Evolutionary conservation across 2,888 invertebrate genomes (phyloP).

Genomic region (Nasonovia ribisnigri): DNA sequence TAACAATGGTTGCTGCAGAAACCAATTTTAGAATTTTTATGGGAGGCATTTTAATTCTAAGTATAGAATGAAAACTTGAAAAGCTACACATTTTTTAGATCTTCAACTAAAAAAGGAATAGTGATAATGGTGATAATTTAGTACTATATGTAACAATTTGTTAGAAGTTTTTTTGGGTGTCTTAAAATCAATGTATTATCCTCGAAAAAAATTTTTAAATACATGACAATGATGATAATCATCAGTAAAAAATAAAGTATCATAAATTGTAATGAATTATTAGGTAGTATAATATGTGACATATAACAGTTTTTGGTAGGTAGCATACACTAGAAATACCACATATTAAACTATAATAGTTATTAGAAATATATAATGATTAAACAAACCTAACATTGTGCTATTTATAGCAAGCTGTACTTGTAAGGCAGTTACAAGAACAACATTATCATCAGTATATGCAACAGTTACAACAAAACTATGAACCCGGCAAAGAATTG

Average conservation of each 20-base stretch:
- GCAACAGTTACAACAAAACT: constrained; percentile 85
- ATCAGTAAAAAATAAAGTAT: neutral
- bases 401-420: constrained; percentile 83
- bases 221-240: neutral
- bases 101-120: neutral
- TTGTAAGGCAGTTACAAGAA: constrained; percentile 95
- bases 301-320: neutral
- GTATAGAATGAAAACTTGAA: neutral
- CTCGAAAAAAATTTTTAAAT: neutral
- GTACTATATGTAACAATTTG: neutral
- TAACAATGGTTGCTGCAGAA: neutral
- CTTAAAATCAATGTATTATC: neutral
- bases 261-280: neutral
- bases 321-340: neutral
- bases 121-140: neutral
- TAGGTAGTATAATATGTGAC: neutral
- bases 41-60: neutral
- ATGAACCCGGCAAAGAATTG: constrained; percentile 66
- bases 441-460: constrained; percentile 99
- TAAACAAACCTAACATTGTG: neutral
- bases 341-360: neutral
- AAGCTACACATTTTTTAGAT: neutral
- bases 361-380: neutral
- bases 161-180: neutral
- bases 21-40: neutral